Base-by-base conservation (phyloP, 2,797 vertebrate genomes). In the Halcyon smyrnensis region DNA sequence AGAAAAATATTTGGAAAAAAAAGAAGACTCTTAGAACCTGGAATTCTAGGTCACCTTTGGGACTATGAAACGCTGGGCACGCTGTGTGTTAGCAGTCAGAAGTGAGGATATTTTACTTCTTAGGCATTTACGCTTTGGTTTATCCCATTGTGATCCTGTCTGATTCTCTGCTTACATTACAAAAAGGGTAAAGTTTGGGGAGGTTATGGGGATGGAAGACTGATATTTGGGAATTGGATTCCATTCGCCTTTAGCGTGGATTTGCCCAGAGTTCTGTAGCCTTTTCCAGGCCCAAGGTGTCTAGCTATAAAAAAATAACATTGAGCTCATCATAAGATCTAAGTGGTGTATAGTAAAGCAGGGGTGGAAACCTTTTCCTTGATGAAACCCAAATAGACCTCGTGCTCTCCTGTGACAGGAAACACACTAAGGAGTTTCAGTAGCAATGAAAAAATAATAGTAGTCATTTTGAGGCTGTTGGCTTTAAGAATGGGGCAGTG, bases 1-100 rank as follows among this genome's bases (percentile, higher is more conserved):
- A 94, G 93, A 98, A 98, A 83, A 98, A 98, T 65, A 98, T 97
- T 97, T 98, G 73, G 12, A n/a, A 90, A 53, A 56, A 41, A 45
- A 46, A 85, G 74, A 51, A 50, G 24, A 69, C 43, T 65, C 28
- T 56, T 45, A 30, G 54, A 46, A 32, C 17, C 59, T 36, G 12
- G 48, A 75, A 45, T 81, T 64, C 28, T 43, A 27, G 37, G 43
- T 53, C 6, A 6, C 45, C 28, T 65, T 87, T 2, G 1, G 39
- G 37, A 46, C 77, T 59, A 6, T 19, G 20, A 27, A 76, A 41
- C n/a, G 46, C 57, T 46, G 15, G 15, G 36, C 6, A 6, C 64
- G n/a, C 50, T 24, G 9, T 46, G 20, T 46, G 11, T 65, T 59
- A 70, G 34, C 64, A 36, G 57, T 59, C 45, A 77, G 70, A 87